A percentile compares a stretch with the other conserved stretches of the same genome.
Evolutionary conservation across 2,797 vertebrate species (phyloP).

Genomic region (Orestias chungarensis): DNA sequence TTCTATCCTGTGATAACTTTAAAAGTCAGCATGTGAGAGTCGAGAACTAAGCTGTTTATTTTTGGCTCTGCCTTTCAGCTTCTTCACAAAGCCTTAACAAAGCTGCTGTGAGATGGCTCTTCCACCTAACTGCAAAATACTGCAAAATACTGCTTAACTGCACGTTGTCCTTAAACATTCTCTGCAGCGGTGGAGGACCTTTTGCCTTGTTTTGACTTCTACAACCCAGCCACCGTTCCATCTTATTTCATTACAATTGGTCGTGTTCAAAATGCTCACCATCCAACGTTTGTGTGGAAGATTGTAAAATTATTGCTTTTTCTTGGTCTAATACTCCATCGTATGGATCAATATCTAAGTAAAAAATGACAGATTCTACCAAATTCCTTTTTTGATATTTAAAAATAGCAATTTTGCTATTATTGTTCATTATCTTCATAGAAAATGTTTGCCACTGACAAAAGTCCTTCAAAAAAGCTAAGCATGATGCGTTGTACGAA

Average conservation of each 20-base stretch:
- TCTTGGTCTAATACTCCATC: not conserved
- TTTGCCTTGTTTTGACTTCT: slow-evolving; percentile 9
- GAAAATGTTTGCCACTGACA: not conserved
- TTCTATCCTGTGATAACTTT: slow-evolving; percentile 5
- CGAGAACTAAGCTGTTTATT: slow-evolving; percentile 60
- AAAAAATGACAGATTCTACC: slow-evolving; percentile 9
- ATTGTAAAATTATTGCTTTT: slow-evolving; percentile 8
- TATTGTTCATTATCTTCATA: not conserved
- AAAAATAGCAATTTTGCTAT: not conserved
- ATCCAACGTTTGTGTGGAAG: slow-evolving; percentile 10
- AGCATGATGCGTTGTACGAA: not conserved
- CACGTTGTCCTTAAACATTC: slow-evolving; percentile 26
- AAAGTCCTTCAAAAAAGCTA: not conserved
- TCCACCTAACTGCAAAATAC: slow-evolving; percentile 42
- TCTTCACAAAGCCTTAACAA: slow-evolving; percentile 56
- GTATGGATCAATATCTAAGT: not conserved
- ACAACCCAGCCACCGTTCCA: slow-evolving; percentile 6
- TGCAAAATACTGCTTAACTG: slow-evolving; percentile 28
- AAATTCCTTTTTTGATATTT: not conserved
- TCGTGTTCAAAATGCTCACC: slow-evolving; percentile 1
- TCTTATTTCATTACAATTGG: slow-evolving; percentile 23
- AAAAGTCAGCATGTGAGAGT: slow-evolving; percentile 45
- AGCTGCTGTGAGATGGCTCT: slow-evolving; percentile 53
- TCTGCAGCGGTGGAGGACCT: slow-evolving; percentile 18
- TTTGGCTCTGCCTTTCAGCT: slow-evolving; percentile 55